Base-by-base conservation (phyloP, 2,113 vertebrate species). In the Anhinga anhinga region DNA sequence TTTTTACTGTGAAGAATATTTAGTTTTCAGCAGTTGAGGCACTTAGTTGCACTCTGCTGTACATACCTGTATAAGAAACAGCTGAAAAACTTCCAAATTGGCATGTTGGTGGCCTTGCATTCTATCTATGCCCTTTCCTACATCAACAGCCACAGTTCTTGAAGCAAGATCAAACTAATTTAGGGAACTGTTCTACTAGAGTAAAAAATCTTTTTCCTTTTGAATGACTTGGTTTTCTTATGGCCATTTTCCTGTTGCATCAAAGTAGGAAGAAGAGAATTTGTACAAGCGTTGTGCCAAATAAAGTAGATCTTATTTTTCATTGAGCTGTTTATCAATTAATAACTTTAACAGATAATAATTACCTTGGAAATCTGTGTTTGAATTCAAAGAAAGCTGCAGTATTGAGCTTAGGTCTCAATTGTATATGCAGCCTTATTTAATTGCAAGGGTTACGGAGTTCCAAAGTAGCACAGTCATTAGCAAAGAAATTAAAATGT, bases 131-230 rank as follows among this genome's bases (percentile, higher is more conserved):
- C 65, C 22, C 32, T 92, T 77, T 62, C 6, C 17, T 63, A 0
- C 65, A 52, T 65, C 23, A 91, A 47, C 30, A 65, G 38, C 13
- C 14, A 26, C 15, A 30, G 11, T 81, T 93, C 23, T 44, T 86
- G 59, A 90, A 59, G 52, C n/a, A 52, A 70, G 81, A 71, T 70
- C 45, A 84, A 81, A 94, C 45, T 77, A 86, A 81, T 40, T 36
- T 62, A 58, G 76, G 70, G 34, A 82, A 11, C 5, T 19, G n/a
- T 74, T 93, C 70, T 52, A 44, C 25, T 91, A 30, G 45, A 81
- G 13, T 56, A 59, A 70, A 81, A 59, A 40, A 5, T 63, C 3
- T 44, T 83, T 69, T 53, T 52, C 11, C 15, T 63, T 22, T 74
- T 73, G 13, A 44, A 50, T 65, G 2, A 52, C 11, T 82, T 70